Conservation (phyloP, 1,140 invertebrate genomes). For the Aphis gossypii region DNA sequence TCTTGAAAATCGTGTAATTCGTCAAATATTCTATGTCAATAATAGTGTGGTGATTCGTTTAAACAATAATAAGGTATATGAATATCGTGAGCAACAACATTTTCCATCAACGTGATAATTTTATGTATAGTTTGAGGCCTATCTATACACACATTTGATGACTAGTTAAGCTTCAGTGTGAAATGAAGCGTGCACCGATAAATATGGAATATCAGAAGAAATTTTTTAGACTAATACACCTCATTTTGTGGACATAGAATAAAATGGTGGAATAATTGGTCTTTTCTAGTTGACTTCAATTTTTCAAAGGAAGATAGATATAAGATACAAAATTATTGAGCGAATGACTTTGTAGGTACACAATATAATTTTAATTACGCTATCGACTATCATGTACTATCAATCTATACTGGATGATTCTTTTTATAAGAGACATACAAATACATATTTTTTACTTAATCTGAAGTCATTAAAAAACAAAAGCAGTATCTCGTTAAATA, state of each 20-base stretch:
- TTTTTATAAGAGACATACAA: background rate
- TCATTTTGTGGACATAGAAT: background rate
- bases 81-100: background rate
- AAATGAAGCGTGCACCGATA: background rate
- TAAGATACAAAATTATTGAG: background rate
- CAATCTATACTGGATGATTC: background rate
- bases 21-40: background rate
- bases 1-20: background rate
- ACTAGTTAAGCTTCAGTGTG: background rate
- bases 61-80: background rate
- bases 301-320: background rate
- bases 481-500: too few species aligned
- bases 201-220: background rate
- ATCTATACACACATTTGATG: background rate
- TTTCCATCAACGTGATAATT: background rate
- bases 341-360: background rate
- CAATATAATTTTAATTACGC: background rate
- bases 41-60: background rate
- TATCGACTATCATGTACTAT: background rate
- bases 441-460: background rate
- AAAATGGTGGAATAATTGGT: background rate
- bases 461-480: background rate
- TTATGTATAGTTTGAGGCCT: background rate
- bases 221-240: background rate
- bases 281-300: background rate